These are phyloP conservation scores for Liolophura sinensis DNA, from an alignment of 1,140 invertebrate genomes.

Conservation along the genomic window DNA sequence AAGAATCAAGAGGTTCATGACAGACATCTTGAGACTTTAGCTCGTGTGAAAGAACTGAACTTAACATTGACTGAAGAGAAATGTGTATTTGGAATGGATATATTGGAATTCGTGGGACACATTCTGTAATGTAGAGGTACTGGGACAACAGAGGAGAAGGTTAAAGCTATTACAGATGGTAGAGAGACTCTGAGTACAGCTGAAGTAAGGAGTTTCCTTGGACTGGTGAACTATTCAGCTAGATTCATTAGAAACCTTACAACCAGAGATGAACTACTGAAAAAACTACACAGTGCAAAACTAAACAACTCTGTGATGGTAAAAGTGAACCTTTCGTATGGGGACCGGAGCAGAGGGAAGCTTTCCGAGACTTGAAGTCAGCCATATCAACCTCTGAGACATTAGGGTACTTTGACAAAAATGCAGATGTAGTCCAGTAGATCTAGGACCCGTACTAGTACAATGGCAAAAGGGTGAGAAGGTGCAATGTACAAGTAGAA, in stretches of 20 bases:
- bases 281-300: not conserved
- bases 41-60: not conserved
- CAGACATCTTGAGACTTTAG: slow-evolving; percentile 17
- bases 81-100: not conserved
- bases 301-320: too few species aligned
- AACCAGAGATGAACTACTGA: slow-evolving; percentile 1
- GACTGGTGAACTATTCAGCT: slow-evolving; percentile 10
- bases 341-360: slow-evolving; percentile 1
- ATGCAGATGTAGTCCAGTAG: slow-evolving; percentile 11
- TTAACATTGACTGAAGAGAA: not conserved
- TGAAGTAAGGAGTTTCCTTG: slow-evolving; percentile 12
- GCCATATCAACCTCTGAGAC: slow-evolving; percentile 8
- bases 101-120: not conserved
- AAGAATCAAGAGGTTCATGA: slow-evolving; percentile 25
- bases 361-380: slow-evolving; percentile 11
- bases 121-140: slow-evolving; percentile 7
- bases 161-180: slow-evolving; percentile 3
- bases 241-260: slow-evolving; percentile 9
- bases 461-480: slow-evolving; percentile 13
- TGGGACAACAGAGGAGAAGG: not conserved
- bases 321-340: slow-evolving; percentile 9
- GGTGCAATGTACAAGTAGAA: slow-evolving; percentile 20
- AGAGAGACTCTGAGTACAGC: not conserved
- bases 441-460: slow-evolving; percentile 17
- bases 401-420: slow-evolving; percentile 14